Percentiles rank a stretch among this genome's conserved stretches.
phyloP scores from a whole-genome alignment of 2,797 vertebrate species.

The Eremophila alpestris region DNA sequence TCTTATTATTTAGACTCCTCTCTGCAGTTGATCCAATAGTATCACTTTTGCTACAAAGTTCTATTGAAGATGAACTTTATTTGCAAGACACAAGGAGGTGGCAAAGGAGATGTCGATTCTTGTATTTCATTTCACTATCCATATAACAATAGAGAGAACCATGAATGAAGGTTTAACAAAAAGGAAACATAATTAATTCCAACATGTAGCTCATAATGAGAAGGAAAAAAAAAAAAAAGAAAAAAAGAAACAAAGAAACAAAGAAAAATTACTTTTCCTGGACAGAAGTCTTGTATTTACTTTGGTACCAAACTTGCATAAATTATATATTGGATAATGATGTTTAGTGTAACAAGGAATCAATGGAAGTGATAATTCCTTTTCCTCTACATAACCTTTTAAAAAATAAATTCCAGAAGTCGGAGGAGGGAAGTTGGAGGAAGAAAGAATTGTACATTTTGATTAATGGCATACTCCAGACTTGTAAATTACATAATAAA shows the following conservation, averaged over 20 bases:
- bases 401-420: not conserved
- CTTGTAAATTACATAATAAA: not conserved
- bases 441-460: not conserved
- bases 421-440: rapidly evolving
- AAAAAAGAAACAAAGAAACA: not conserved
- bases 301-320: not conserved
- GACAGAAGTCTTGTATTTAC: not conserved
- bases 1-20: not conserved
- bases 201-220: not conserved
- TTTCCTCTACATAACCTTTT: not conserved
- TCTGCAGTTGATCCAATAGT: not conserved
- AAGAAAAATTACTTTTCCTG: not conserved
- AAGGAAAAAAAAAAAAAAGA: not conserved
- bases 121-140: not conserved
- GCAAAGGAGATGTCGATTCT: not conserved
- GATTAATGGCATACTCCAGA: not conserved
- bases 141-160: not conserved
- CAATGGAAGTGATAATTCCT: not conserved
- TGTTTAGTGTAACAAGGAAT: not conserved
- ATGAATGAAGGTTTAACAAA: not conserved
- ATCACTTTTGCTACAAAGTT: not conserved
- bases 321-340: not conserved
- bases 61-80: not conserved
- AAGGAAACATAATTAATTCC: not conserved
- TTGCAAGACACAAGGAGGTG: not conserved